Evolutionary conservation across 2,888 invertebrate genomes (phyloP), one percentile per base, ranked within the genome.

Genomic region (Agelastica alni): DNA sequence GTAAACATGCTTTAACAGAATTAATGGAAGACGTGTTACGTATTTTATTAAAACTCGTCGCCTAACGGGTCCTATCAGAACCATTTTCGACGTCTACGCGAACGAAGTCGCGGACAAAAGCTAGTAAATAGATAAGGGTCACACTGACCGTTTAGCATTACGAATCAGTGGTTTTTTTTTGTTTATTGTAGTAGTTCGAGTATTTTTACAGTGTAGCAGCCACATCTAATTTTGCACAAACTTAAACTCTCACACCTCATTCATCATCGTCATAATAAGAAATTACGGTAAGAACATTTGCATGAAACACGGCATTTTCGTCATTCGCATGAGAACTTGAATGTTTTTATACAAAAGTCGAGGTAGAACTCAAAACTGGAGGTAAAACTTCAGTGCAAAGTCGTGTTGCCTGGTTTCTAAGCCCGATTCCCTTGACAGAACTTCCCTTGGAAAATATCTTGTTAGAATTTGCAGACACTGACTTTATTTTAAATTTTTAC

Each of bases 401-500:
- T 51, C 58, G 37, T 61, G 61, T 61, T 56, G 45, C 53, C 46
- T 57, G 53, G 51, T 48, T 60, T 51, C 48, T 51, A 56, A 48
- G 43, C 39, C 31, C 31, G 41, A 46, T 47, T 59, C 57, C 56
- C 61, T 37, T 51, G 57, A 57, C 58, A 59, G 52, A 61, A 57
- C 55, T 59, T 61, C 51, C 59, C 45, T 43, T 49, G 41, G 64
- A 60, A 63, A 61, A 63, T 60, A 62, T 62, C 60, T 59, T 63
- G 66, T 65, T 64, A 63, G 57, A 56, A 65, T 55, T 64, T 26
- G 9, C 26, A 26, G 26, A n/a, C n/a, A n/a, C n/a, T n/a, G n/a
- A n/a, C n/a, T n/a, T n/a, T n/a, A n/a, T n/a, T n/a, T n/a, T n/a
- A n/a, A n/a, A n/a, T n/a, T n/a, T n/a, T n/a, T n/a, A n/a, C n/a